These are phyloP conservation scores for Acronicta leporina DNA, from an alignment of 2,888 invertebrate genomes.

Conservation along the genomic window DNA sequence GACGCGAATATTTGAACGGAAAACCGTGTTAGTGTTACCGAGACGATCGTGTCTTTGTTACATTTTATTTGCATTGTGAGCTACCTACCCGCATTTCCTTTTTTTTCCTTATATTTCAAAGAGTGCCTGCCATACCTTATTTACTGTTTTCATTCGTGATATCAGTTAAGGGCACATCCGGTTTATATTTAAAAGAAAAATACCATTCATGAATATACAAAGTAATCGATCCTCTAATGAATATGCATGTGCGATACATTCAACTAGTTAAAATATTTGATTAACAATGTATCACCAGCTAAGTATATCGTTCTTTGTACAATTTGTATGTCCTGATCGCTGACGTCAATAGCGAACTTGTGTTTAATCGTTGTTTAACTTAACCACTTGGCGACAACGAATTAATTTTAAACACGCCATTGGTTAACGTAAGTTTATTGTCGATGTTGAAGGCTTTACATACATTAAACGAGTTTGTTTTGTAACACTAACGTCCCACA, in stretches of 20 bases:
- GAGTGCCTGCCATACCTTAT: neutral
- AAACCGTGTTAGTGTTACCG: constrained; percentile 33
- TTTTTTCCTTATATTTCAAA: constrained; percentile 6
- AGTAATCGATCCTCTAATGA: constrained; percentile 19
- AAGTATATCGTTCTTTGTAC: constrained; percentile 20
- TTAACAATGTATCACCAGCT: constrained; percentile 18
- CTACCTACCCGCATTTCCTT: constrained; percentile 18
- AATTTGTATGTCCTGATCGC: constrained; percentile 6
- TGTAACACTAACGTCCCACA: constrained; percentile 2
- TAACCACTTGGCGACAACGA: constrained; percentile 13
- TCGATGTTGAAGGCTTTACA: constrained; percentile 31
- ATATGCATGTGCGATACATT: constrained; percentile 14
- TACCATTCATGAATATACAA: constrained; percentile 12
- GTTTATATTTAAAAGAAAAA: constrained; percentile 14
- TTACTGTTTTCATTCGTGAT: constrained; percentile 3
- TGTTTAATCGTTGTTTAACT: constrained; percentile 23
- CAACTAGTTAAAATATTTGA: constrained; percentile 12
- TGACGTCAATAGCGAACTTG: constrained; percentile 43
- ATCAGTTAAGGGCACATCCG: neutral
- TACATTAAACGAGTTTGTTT: constrained; percentile 21
- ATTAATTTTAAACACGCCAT: constrained; percentile 32
- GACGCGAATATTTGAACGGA: constrained; percentile 43
- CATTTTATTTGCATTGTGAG: constrained; percentile 31
- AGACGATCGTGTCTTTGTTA: constrained; percentile 35
- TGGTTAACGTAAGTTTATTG: constrained; percentile 35